Conservation (phyloP, 2,797 vertebrate genomes). For the Poeciliopsis infans region DNA sequence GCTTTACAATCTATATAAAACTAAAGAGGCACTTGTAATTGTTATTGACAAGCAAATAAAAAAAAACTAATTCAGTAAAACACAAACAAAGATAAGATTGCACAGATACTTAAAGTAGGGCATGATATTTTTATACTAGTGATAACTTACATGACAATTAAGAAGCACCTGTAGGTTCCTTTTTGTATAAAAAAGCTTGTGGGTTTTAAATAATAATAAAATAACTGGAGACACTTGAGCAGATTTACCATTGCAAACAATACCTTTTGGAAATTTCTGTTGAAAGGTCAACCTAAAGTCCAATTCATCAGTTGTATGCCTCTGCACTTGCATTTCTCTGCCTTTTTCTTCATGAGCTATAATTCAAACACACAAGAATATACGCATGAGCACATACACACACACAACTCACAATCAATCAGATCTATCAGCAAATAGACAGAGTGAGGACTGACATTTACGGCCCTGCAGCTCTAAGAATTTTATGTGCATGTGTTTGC, state of each 20-base stretch:
- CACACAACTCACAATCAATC: conserved; percentile 54
- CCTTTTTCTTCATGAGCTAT: conserved; percentile 24
- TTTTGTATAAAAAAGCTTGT: background rate
- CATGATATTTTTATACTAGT: background rate
- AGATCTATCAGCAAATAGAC: conserved; percentile 66
- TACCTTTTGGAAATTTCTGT: conserved; percentile 1
- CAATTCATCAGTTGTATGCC: conserved; percentile 5
- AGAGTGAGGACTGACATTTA: conserved; percentile 71
- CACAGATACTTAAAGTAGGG: background rate
- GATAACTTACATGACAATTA: background rate
- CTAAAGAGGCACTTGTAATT: background rate
- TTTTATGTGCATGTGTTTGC: conserved; percentile 29
- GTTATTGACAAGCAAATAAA: background rate
- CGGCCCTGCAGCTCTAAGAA: conserved; percentile 45
- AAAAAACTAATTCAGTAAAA: background rate
- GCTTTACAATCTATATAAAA: background rate
- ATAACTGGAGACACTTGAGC: background rate
- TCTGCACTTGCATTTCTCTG: conserved; percentile 20
- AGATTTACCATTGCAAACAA: background rate
- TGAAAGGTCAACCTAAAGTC: conserved; percentile 7
- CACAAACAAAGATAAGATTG: background rate
- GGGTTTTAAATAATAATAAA: background rate
- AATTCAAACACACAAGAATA: conserved; percentile 26
- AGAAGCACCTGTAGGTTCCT: background rate
- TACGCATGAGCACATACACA: conserved; percentile 16